Conservation (phyloP, 2,113 vertebrate species). For the Butastur rufipennis region DNA sequence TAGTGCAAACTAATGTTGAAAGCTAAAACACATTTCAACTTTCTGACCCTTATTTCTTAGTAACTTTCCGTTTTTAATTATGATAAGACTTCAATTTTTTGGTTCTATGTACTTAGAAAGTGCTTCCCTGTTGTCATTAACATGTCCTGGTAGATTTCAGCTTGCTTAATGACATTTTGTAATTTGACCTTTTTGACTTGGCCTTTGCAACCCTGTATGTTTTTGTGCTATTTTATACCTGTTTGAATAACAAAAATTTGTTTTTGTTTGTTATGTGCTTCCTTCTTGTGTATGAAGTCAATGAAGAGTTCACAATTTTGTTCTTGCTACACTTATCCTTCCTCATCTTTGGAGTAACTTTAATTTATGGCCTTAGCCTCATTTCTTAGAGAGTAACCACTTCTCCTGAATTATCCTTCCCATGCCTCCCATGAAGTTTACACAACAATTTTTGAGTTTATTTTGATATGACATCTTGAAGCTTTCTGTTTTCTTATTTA, state of each 20-base stretch:
- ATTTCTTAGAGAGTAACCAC: not conserved
- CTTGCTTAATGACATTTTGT: not conserved
- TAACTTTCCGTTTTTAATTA: not conserved
- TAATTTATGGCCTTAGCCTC: not conserved
- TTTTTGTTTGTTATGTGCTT: not conserved
- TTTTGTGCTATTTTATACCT: not conserved
- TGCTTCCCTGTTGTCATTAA: not conserved
- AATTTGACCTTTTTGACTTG: not conserved
- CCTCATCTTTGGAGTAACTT: not conserved
- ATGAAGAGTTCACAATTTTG: not conserved
- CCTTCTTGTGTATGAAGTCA: not conserved
- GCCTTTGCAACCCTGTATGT: not conserved
- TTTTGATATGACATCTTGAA: not conserved
- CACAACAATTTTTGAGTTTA: not conserved
- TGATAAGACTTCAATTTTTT: not conserved
- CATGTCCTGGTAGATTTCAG: not conserved
- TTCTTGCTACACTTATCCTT: not conserved
- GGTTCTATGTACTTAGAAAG: not conserved
- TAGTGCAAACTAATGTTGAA: not conserved
- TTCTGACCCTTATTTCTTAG: not conserved
- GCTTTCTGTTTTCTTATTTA: not conserved
- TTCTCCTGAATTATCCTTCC: not conserved
- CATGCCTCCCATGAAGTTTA: not conserved
- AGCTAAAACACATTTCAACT: not conserved
- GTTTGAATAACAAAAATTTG: not conserved